These are phyloP conservation scores for Tragulus kanchil DNA, from an alignment of 2,113 vertebrate species.

Conservation along the genomic window DNA sequence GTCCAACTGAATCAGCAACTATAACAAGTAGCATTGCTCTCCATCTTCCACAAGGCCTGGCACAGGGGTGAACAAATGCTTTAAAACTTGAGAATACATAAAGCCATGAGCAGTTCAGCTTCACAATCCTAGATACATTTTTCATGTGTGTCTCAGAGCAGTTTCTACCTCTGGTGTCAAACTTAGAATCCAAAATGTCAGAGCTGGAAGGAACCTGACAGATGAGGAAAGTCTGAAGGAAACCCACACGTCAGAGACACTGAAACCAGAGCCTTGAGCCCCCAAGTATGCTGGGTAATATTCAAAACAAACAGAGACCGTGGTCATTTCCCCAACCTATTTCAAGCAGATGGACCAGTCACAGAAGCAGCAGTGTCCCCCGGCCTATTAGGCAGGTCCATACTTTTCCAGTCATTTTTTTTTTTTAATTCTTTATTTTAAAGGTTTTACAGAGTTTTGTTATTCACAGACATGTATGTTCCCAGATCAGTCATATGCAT, in stretches of 20 bases:
- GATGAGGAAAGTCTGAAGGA: neutral
- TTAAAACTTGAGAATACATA: neutral
- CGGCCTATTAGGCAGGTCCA: neutral
- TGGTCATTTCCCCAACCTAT: neutral
- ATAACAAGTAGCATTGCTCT: neutral
- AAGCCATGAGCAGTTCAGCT: neutral
- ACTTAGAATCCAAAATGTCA: neutral
- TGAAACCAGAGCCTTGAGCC: neutral
- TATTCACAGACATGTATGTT: too few species aligned
- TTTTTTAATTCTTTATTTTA: too few species aligned
- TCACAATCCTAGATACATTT: neutral
- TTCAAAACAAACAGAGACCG: constrained; percentile 50
- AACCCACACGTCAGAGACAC: neutral
- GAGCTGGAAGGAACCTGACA: constrained; percentile 3
- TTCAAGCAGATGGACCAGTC: neutral
- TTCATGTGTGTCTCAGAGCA: neutral
- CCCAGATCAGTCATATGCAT: too few species aligned
- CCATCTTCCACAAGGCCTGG: neutral
- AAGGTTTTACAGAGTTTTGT: too few species aligned
- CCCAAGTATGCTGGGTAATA: neutral
- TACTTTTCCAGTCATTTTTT: constrained; percentile 6
- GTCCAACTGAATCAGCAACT: constrained; percentile 3
- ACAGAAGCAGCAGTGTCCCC: neutral
- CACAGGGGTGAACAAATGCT: neutral
- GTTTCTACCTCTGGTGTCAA: neutral